A percentile compares a stretch with the other conserved stretches of the same genome.
Conservation (phyloP, 1,140 invertebrate species). For the Philopotamus ludificatus region DNA sequence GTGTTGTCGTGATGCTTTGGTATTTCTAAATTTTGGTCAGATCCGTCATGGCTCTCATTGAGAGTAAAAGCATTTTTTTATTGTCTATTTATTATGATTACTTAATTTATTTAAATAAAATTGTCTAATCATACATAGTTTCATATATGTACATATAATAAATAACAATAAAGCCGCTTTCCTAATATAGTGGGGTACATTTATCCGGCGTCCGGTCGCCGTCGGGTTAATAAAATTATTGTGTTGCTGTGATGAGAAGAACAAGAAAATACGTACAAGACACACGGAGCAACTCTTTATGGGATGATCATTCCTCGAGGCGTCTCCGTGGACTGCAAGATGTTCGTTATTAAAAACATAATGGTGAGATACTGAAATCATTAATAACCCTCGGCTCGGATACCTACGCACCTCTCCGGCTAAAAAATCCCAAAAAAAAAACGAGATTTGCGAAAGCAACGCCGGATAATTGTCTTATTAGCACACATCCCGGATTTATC, state of each 20-base stretch:
- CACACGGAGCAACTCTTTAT: slow-evolving; percentile 8
- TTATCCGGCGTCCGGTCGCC: not conserved
- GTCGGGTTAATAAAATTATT: slow-evolving; percentile 24
- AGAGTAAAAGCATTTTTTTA: no score
- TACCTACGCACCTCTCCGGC: not conserved
- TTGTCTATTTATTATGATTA: no score
- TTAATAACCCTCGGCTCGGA: slow-evolving; percentile 29
- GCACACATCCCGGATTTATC: not conserved
- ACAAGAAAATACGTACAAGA: slow-evolving; percentile 10
- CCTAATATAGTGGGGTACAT: slow-evolving; percentile 2
- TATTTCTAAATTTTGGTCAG: no score
- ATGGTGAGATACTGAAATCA: slow-evolving; percentile 39
- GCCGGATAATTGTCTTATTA: not conserved
- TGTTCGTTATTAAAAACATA: slow-evolving; percentile 42
- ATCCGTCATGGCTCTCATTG: no score
- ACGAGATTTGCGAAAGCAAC: not conserved
- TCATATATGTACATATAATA: no score
- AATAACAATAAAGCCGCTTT: no score
- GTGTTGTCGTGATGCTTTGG: no score
- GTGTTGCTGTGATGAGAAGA: not conserved
- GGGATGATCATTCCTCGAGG: slow-evolving; percentile 27
- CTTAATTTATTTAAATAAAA: no score
- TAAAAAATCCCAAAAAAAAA: not conserved
- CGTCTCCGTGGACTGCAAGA: slow-evolving; percentile 31
- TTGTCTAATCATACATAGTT: no score